Percentiles rank a stretch among this genome's conserved stretches.
Evolutionary conservation across 2,888 invertebrate genomes (phyloP).

Genomic region (Punctoribates punctum): DNA sequence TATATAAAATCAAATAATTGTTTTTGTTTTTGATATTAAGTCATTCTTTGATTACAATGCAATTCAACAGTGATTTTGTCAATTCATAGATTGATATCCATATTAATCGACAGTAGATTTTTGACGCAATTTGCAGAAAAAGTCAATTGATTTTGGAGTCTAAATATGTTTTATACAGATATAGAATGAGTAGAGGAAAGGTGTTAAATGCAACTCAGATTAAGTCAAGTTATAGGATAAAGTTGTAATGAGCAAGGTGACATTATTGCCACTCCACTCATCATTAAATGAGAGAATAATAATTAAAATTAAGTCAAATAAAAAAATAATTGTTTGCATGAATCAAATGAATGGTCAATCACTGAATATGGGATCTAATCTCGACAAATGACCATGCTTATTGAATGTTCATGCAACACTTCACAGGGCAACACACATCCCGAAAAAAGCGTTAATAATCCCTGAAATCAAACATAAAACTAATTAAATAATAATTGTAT

Average conservation of each 20-base stretch:
- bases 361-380: too few relatives aligned
- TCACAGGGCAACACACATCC: conserved; percentile 33
- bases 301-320: too few relatives aligned
- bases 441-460: conserved; percentile 8
- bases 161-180: neutral
- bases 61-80: conserved; percentile 15
- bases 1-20: neutral
- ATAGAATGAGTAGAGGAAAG: neutral
- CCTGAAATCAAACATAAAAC: conserved; percentile 5
- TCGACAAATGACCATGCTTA: too few relatives aligned
- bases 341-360: too few relatives aligned
- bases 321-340: too few relatives aligned
- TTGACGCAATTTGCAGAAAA: conserved; percentile 28
- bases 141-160: neutral
- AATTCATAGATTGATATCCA: neutral
- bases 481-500: conserved; percentile 6
- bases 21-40: conserved; percentile 11
- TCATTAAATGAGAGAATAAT: neutral
- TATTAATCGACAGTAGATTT: neutral
- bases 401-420: neutral
- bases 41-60: conserved; percentile 27
- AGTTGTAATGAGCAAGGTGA: too few relatives aligned
- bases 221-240: too few relatives aligned
- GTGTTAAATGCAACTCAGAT: neutral
- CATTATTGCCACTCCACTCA: neutral